Evolutionary conservation across 2,888 invertebrate genomes (phyloP).

Genomic region (Torymus aiolomorphi): DNA sequence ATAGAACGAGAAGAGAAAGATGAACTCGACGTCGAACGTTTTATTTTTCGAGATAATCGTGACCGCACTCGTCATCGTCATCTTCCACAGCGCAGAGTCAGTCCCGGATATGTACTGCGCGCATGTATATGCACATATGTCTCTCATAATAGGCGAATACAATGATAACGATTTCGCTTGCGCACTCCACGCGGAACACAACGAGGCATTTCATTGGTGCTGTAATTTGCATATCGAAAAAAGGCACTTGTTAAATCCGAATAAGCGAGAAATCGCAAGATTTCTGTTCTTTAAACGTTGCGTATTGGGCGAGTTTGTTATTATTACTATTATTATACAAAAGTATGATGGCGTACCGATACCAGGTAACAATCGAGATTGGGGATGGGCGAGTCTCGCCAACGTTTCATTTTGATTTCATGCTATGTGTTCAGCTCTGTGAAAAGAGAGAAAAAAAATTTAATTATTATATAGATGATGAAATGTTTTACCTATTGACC

Average conservation of each 20-base stretch:
- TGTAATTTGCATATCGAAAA: slow-evolving; percentile 40
- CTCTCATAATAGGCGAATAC: no score
- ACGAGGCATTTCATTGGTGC: slow-evolving; percentile 32
- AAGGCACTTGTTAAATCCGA: slow-evolving; percentile 33
- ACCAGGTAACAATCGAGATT: not conserved
- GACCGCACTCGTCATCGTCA: slow-evolving; percentile 5
- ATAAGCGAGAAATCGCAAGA: not conserved
- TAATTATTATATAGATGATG: slow-evolving; percentile 10
- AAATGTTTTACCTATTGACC: slow-evolving; percentile 27
- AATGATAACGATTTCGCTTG: slow-evolving; percentile 3
- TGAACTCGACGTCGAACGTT: slow-evolving; percentile 18
- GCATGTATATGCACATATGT: no score
- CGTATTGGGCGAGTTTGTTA: not conserved
- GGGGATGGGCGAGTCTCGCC: slow-evolving; percentile 6
- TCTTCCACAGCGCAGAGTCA: slow-evolving; percentile 11
- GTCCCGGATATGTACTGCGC: no score
- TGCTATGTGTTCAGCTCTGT: slow-evolving; percentile 36
- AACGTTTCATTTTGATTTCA: slow-evolving; percentile 20
- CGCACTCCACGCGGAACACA: not conserved
- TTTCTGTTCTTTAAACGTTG: not conserved
- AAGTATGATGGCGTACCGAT: no score
- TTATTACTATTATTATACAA: no score
- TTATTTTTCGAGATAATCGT: slow-evolving; percentile 38
- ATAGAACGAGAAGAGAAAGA: slow-evolving; percentile 22
- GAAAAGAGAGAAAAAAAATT: slow-evolving; percentile 20